Conservation (phyloP, 1,140 invertebrate species). For the Cyrtorhinus lividipennis region DNA sequence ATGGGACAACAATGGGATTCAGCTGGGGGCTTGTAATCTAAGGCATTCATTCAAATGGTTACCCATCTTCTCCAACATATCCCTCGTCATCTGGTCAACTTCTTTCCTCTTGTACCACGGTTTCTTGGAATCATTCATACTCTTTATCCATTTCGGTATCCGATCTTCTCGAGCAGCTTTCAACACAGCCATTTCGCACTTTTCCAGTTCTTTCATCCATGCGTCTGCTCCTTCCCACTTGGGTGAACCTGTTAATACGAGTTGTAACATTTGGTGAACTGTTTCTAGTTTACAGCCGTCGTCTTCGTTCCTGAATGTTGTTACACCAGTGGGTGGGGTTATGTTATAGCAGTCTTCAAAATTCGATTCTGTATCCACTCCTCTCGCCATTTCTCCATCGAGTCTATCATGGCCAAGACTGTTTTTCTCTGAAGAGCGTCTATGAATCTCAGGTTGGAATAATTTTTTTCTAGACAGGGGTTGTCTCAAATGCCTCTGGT, state of each 20-base stretch:
- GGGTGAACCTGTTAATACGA: background rate
- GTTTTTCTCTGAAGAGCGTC: no score
- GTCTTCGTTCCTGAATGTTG: no score
- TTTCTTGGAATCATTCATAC: background rate
- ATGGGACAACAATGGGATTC: no score
- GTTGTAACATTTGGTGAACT: no score
- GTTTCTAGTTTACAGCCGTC: no score
- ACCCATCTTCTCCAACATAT: background rate
- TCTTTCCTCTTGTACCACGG: background rate
- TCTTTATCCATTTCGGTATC: background rate
- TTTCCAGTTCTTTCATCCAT: background rate
- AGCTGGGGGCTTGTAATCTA: no score
- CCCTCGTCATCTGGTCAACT: background rate
- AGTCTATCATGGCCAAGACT: no score
- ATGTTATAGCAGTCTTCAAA: no score
- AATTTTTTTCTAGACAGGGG: background rate
- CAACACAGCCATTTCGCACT: background rate
- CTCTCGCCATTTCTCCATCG: no score
- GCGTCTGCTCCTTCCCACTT: background rate
- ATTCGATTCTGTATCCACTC: no score
- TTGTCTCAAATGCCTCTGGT: background rate
- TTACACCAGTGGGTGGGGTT: no score
- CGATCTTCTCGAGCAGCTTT: background rate
- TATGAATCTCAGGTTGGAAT: background rate
- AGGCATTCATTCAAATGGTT: no score